Evolutionary conservation across 2,888 invertebrate species (phyloP).

Genomic region (Lasioglossum lativentre): DNA sequence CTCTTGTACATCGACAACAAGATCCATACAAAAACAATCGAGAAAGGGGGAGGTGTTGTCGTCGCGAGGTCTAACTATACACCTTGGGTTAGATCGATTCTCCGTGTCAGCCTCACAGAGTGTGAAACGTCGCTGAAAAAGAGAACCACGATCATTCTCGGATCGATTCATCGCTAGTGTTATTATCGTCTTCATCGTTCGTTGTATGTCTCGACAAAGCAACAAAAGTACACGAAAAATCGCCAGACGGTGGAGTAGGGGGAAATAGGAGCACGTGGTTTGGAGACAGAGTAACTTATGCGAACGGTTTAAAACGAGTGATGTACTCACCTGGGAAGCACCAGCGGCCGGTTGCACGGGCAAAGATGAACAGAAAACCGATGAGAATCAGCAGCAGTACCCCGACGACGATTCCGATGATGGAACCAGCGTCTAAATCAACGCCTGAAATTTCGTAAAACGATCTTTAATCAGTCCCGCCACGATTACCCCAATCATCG

Average conservation of each 20-base stretch:
- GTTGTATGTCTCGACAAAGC: background rate
- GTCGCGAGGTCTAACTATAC: background rate
- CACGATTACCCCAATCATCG: background rate
- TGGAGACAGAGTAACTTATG: constrained; percentile 5
- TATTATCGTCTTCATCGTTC: background rate
- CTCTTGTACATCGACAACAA: constrained; percentile 6
- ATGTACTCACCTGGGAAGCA: constrained; percentile 93
- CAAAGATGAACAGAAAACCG: constrained; percentile 89
- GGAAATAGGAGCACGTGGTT: constrained; percentile 26
- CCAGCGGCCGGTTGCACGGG: constrained; percentile 93
- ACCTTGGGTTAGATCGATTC: background rate
- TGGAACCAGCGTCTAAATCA: constrained; percentile 90
- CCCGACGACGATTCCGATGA: constrained; percentile 91
- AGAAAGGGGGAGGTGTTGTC: background rate
- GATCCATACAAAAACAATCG: background rate
- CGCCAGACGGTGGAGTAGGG: constrained; percentile 12
- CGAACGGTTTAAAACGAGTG: constrained; percentile 32
- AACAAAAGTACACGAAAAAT: constrained; percentile 55
- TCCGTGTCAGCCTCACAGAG: background rate
- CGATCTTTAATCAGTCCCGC: constrained; percentile 7
- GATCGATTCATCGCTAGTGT: constrained; percentile 6
- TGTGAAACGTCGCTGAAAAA: constrained; percentile 10
- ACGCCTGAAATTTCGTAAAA: constrained; percentile 85
- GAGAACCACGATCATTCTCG: background rate
- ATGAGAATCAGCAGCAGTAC: constrained; percentile 88